phyloP scores from a whole-genome alignment of 92 coral and sea anemone genomes.

The Epizoanthus ramosus region DNA sequence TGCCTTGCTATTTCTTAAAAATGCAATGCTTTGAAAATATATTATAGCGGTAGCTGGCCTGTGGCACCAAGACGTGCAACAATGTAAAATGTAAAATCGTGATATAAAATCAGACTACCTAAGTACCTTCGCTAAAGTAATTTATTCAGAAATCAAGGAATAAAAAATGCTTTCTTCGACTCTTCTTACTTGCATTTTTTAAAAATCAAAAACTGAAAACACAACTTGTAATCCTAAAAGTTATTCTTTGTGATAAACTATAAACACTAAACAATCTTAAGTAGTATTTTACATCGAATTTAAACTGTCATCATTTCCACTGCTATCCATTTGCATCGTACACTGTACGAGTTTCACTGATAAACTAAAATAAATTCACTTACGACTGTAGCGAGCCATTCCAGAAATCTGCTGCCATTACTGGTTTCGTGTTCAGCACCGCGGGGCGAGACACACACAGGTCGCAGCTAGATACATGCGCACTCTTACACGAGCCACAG shows the following conservation, averaged over 20 bases:
- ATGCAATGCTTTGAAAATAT: too few species aligned
- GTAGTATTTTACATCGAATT: background rate
- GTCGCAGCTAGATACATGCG: background rate
- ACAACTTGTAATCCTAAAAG: background rate
- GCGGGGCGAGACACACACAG: background rate
- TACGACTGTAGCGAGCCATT: constrained; percentile 76
- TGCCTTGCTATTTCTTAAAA: too few species aligned
- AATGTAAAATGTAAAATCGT: too few species aligned
- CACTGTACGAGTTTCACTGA: background rate
- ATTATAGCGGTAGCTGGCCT: background rate
- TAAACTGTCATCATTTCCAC: background rate
- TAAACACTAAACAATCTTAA: background rate
- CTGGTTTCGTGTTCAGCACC: constrained; percentile 14
- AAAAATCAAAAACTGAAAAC: background rate
- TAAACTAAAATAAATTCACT: constrained; percentile 35
- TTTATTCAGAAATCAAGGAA: constrained; percentile 4
- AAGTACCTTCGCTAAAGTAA: background rate
- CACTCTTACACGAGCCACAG: background rate
- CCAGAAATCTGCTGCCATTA: constrained; percentile 81
- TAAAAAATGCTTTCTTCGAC: background rate
- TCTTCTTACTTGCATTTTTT: background rate
- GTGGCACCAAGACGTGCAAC: background rate
- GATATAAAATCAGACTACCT: background rate
- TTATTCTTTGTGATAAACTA: background rate
- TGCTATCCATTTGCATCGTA: background rate